Evolutionary conservation across 2,888 invertebrate species (phyloP).

Genomic region (Panopea generosa): DNA sequence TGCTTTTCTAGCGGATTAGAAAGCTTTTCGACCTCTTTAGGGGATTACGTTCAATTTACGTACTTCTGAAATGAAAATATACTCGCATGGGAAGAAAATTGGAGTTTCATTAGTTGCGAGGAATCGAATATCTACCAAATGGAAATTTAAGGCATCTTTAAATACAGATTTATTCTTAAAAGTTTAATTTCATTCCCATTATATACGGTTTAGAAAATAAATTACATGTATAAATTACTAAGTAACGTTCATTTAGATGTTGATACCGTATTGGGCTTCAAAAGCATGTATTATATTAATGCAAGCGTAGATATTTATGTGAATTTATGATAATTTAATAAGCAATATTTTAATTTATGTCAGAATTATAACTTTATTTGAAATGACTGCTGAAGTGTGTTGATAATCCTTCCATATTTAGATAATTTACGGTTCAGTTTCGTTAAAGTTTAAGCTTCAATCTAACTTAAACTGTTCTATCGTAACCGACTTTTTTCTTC

Average conservation of each 20-base stretch:
- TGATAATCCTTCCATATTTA: too few relatives aligned
- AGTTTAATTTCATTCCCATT: constrained; percentile 31
- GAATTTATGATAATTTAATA: constrained; percentile 26
- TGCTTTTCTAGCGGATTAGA: constrained; percentile 54
- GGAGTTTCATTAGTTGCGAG: constrained; percentile 33
- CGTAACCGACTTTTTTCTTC: too few relatives aligned
- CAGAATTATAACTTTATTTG: too few relatives aligned
- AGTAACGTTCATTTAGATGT: neutral
- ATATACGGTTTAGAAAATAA: constrained; percentile 36
- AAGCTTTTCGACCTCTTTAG: constrained; percentile 37
- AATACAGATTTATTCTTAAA: constrained; percentile 46
- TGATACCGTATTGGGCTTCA: too few relatives aligned
- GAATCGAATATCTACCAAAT: constrained; percentile 42
- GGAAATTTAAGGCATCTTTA: constrained; percentile 42
- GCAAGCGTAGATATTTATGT: constrained; percentile 19
- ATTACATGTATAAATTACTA: constrained; percentile 45
- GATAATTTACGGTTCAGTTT: too few relatives aligned
- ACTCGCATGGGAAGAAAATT: constrained; percentile 32
- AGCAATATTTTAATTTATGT: neutral
- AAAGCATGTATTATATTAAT: neutral
- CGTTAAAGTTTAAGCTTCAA: too few relatives aligned
- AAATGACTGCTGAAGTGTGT: too few relatives aligned
- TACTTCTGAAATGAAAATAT: constrained; percentile 44
- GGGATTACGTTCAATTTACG: constrained; percentile 56
- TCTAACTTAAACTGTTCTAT: too few relatives aligned